Conservation (phyloP, 2,888 invertebrate genomes). For the Malthinus seriepunctatus region DNA sequence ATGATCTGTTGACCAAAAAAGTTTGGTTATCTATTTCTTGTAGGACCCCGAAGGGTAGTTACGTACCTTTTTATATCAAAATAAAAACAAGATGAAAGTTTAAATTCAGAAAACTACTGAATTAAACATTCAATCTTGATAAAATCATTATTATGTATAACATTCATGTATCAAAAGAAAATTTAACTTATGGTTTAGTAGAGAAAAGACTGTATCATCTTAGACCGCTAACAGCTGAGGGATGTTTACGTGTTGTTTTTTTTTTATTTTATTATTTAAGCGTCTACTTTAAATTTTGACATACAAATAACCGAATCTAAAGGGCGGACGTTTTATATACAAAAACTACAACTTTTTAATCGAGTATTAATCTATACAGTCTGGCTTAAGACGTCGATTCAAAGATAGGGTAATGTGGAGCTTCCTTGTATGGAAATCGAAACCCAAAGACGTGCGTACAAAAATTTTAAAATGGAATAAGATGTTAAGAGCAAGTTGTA, state of each 20-base stretch:
- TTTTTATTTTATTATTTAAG: conserved; percentile 9
- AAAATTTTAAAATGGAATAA: conserved; percentile 4
- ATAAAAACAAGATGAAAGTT: neutral
- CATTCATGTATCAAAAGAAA: conserved; percentile 20
- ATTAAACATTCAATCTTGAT: conserved; percentile 3
- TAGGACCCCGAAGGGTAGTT: no score
- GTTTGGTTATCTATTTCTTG: no score
- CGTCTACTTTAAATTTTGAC: conserved; percentile 25
- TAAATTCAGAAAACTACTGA: conserved; percentile 2
- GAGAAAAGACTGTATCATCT: conserved; percentile 19
- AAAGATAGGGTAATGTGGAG: conserved; percentile 24
- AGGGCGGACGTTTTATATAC: conserved; percentile 14
- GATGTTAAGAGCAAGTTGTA: no score
- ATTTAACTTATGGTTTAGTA: conserved; percentile 20
- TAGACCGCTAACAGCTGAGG: conserved; percentile 25
- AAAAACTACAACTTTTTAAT: conserved; percentile 19
- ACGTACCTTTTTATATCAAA: no score
- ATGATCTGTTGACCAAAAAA: no score
- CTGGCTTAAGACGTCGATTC: conserved; percentile 23
- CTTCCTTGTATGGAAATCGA: conserved; percentile 29
- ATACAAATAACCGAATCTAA: conserved; percentile 20
- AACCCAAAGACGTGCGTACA: conserved; percentile 18
- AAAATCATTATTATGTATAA: conserved; percentile 2
- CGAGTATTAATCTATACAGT: conserved; percentile 23
- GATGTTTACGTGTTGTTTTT: conserved; percentile 20